These are phyloP conservation scores for Biston betularia DNA, from an alignment of 2,888 invertebrate genomes.

Conservation along the genomic window DNA sequence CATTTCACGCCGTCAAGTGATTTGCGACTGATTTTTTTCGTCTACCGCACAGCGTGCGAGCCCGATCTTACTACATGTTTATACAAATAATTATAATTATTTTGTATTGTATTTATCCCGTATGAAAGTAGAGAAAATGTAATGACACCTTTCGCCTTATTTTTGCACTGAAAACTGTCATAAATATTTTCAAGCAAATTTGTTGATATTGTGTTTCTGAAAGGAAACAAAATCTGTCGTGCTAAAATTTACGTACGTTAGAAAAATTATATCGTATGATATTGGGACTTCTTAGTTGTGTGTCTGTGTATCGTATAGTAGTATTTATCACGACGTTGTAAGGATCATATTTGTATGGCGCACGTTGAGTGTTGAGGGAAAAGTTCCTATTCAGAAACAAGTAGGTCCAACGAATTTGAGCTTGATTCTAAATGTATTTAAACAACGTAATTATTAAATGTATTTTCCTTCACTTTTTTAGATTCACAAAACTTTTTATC, in stretches of 20 bases:
- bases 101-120: background rate
- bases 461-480: background rate
- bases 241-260: constrained; percentile 14
- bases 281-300: constrained; percentile 35
- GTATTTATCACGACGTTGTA: constrained; percentile 35
- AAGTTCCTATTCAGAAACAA: constrained; percentile 43
- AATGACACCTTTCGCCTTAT: background rate
- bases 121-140: background rate
- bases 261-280: constrained; percentile 25
- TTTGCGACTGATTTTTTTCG: too few species aligned
- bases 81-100: background rate
- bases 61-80: background rate
- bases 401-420: constrained; percentile 39
- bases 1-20: too few species aligned
- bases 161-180: background rate
- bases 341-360: constrained; percentile 38
- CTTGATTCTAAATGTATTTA: constrained; percentile 21
- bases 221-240: background rate
- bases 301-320: constrained; percentile 35
- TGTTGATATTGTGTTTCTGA: background rate
- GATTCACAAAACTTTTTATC: too few species aligned
- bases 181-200: too few species aligned
- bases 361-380: constrained; percentile 46
- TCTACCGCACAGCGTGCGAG: background rate
- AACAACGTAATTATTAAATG: background rate